A percentile compares a stretch with the other conserved stretches of the same genome.
These are phyloP conservation scores for Enoplosus armatus DNA, from an alignment of 2,797 vertebrate genomes.

Conservation along the genomic window DNA sequence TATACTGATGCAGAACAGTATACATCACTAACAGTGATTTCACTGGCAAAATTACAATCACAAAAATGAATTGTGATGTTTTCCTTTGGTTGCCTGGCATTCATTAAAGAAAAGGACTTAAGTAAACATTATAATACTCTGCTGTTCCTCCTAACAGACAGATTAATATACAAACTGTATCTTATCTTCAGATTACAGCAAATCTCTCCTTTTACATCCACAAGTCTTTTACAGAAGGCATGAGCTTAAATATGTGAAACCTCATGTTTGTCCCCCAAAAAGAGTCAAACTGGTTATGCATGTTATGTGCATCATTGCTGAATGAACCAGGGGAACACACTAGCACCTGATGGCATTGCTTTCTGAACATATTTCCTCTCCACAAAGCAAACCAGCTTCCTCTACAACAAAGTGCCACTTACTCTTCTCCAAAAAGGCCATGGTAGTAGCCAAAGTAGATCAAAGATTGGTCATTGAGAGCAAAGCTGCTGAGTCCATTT, in stretches of 20 bases:
- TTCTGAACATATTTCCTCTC: not conserved
- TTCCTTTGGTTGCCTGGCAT: not conserved
- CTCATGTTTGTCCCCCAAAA: no score
- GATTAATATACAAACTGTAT: not conserved
- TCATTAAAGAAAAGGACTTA: not conserved
- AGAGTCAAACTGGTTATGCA: not conserved
- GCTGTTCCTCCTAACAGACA: not conserved
- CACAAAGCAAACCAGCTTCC: not conserved
- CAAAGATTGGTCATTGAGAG: slow-evolving; percentile 82
- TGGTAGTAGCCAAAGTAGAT: slow-evolving; percentile 88
- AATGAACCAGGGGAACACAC: not conserved
- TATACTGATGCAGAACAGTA: not conserved
- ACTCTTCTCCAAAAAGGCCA: slow-evolving; percentile 87
- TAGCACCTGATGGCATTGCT: not conserved
- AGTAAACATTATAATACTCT: not conserved
- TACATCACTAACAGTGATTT: not conserved
- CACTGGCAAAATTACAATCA: not conserved
- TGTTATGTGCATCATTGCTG: not conserved
- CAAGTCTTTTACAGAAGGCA: not conserved
- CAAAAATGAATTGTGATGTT: not conserved
- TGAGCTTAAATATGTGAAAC: not conserved
- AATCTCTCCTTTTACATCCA: not conserved
- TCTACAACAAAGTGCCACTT: slow-evolving; percentile 49
- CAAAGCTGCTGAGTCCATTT: slow-evolving; percentile 84
- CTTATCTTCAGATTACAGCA: not conserved